Evolutionary conservation across 1,140 invertebrate species (phyloP), one percentile per base, ranked within the genome.

Genomic region (Atta colombica): DNA sequence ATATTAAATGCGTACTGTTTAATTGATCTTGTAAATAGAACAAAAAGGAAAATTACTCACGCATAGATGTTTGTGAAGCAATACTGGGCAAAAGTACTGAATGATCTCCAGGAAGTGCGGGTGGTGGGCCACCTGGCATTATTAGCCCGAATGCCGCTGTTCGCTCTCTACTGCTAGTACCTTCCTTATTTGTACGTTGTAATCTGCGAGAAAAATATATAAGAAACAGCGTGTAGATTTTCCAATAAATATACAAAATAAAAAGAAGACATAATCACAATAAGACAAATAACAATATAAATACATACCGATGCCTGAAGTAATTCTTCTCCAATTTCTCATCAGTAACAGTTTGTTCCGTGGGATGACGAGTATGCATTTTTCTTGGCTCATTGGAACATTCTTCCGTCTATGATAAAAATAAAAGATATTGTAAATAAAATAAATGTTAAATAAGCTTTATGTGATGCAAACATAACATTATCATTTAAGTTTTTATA

Each of bases 371-470:
- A 25, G 91, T 92, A 58, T 95, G 94, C 35, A 93, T 80, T 90
- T 96, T 96, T 91, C 95, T 94, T 81, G 95, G 94, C 87, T 96
- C 96, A 80, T 94, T 96, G 77, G 93, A 94, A 95, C 96, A 97
- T 92, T 97, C 97, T 88, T 97, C 97, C 91, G 97, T 97, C 97
- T 97, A 53, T 31, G 78, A 61, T 21, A 72, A 69, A 45, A 55
- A 53, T 69, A 58, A 21, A 5, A 71, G 7, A 68, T 8, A 51
- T 0, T 4, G 1, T 16, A 0, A 69, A 49, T 28, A 6, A 80
- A 45, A 45, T 28, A 4, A 58, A 71, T 55, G 45, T 7, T n/a
- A 61, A 39, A 60, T 14, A 78, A 45, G n/a, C 14, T 39, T 25
- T 3, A 10, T 28, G 21, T 18, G 3, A 77, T 4, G 16, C 12